Conservation (phyloP, 2,113 vertebrate species). For the Agapornis roseicollis region DNA sequence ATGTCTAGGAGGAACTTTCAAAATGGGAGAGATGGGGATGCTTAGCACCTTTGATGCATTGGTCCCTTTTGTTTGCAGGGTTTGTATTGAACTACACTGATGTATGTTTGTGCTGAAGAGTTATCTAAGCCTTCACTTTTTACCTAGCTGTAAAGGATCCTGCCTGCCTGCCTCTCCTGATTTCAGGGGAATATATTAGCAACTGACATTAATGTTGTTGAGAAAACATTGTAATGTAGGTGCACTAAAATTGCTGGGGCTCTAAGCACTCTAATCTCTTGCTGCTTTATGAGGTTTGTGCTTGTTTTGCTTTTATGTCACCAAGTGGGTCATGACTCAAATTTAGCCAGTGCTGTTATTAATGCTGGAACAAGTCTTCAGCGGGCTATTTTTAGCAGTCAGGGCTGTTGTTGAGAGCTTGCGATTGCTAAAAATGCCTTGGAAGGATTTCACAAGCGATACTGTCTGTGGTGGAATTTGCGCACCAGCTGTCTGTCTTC, state of each 20-base stretch:
- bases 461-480: constrained; percentile 54
- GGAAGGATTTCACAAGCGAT: constrained; percentile 38
- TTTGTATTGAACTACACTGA: background rate
- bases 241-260: background rate
- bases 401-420: constrained; percentile 30
- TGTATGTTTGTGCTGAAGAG: background rate
- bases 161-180: background rate
- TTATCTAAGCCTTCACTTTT: background rate
- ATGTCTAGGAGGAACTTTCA: background rate
- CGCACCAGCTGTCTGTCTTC: constrained; percentile 63
- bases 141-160: background rate
- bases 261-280: background rate
- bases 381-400: constrained; percentile 47
- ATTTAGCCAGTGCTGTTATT: constrained; percentile 18
- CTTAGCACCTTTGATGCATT: background rate
- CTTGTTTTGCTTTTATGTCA: constrained; percentile 40
- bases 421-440: constrained; percentile 34
- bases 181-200: background rate
- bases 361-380: constrained; percentile 15
- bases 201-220: background rate
- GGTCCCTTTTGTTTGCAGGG: background rate
- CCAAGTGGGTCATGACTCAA: constrained; percentile 47
- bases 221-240: background rate
- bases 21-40: background rate
- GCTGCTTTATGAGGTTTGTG: constrained; percentile 7